phyloP scores from a whole-genome alignment of 2,113 vertebrate species.

The Channa argus region DNA sequence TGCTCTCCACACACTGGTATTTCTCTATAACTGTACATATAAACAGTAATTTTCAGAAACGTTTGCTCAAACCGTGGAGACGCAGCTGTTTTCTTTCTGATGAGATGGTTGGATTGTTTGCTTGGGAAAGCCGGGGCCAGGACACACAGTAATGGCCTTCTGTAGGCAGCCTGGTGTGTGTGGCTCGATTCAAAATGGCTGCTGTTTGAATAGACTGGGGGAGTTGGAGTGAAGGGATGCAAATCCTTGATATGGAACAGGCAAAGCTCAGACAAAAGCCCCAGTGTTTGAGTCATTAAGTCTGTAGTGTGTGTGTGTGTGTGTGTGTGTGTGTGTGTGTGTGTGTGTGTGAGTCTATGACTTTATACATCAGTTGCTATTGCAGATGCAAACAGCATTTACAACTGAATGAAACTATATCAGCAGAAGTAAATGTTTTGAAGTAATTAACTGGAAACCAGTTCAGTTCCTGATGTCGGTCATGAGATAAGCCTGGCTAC shows the following conservation, averaged over 20 bases:
- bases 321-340: slow-evolving; percentile 16
- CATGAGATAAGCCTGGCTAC: slow-evolving; percentile 28
- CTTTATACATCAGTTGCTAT: slow-evolving; percentile 4
- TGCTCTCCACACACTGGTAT: neutral
- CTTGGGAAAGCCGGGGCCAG: slow-evolving; percentile 34
- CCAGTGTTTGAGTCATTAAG: slow-evolving; percentile 56
- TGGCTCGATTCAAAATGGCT: slow-evolving; percentile 63
- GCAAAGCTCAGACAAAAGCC: slow-evolving; percentile 62
- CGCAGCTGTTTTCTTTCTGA: slow-evolving; percentile 32
- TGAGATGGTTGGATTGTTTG: slow-evolving; percentile 51
- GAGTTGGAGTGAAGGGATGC: slow-evolving; percentile 66
- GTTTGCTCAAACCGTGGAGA: slow-evolving; percentile 14
- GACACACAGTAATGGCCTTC: slow-evolving; percentile 55
- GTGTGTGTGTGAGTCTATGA: neutral
- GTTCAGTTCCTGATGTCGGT: slow-evolving; percentile 7
- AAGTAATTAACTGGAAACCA: neutral
- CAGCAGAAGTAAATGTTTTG: no score
- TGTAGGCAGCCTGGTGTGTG: slow-evolving; percentile 65
- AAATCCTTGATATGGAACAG: slow-evolving; percentile 73
- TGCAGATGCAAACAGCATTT: neutral
- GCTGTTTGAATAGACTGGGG: slow-evolving; percentile 71
- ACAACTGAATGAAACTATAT: no score
- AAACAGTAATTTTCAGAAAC: neutral
- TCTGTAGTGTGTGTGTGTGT: slow-evolving; percentile 43
- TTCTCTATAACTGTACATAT: neutral